A percentile compares a stretch with the other conserved stretches of the same genome.
These are phyloP conservation scores for Drosophila longiperda DNA, from an alignment of 2,888 invertebrate species.

Conservation along the genomic window DNA sequence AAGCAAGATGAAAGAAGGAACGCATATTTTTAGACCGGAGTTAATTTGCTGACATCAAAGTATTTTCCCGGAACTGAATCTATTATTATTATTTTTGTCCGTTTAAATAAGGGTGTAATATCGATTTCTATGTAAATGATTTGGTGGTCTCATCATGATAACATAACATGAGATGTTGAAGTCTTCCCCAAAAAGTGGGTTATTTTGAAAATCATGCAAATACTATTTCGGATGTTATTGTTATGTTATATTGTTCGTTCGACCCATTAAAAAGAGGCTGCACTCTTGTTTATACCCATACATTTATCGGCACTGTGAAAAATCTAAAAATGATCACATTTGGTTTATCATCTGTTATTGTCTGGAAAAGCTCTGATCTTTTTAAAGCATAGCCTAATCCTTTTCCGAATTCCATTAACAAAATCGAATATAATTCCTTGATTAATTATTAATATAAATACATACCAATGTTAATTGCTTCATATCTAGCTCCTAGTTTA, in stretches of 20 bases:
- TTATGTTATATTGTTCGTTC: too few relatives aligned
- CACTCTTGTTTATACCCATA: background rate
- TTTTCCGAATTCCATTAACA: conserved; percentile 23
- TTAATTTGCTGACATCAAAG: background rate
- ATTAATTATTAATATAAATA: background rate
- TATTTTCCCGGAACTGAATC: background rate
- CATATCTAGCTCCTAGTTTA: background rate
- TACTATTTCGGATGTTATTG: background rate
- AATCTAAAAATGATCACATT: background rate
- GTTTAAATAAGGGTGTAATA: background rate
- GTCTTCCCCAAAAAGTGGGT: background rate
- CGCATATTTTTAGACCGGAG: background rate
- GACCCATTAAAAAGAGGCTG: background rate
- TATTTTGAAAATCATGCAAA: background rate
- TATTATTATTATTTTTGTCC: background rate
- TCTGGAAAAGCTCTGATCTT: background rate
- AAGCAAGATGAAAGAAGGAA: background rate
- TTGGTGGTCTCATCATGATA: background rate
- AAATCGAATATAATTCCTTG: conserved; percentile 4
- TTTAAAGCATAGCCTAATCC: conserved; percentile 3
- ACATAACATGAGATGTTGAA: background rate
- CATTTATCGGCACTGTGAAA: background rate
- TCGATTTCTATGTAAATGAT: background rate
- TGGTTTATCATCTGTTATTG: conserved; percentile 13
- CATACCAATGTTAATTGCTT: conserved; percentile 1